A percentile compares a stretch with the other conserved stretches of the same genome.
Evolutionary conservation across 2,797 vertebrate genomes (phyloP).

Genomic region (Platyrinchus mystaceus): DNA sequence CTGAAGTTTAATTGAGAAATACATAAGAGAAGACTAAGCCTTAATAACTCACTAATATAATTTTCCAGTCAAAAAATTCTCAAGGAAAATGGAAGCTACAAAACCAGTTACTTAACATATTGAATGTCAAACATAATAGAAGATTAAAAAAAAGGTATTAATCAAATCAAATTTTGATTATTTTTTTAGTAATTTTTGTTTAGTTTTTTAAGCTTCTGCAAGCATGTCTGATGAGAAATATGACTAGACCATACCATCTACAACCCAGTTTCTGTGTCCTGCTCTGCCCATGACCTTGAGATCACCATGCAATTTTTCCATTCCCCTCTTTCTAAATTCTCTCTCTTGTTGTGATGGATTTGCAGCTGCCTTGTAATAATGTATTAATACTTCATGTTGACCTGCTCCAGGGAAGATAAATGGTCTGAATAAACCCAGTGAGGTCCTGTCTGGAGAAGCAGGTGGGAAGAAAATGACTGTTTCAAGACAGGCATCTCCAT

Average conservation of each 20-base stretch:
- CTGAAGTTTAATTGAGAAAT: background rate
- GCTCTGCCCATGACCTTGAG: background rate
- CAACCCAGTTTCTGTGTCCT: background rate
- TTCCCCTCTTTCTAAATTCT: background rate
- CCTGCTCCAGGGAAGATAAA: background rate
- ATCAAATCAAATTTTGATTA: background rate
- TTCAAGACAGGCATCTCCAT: background rate
- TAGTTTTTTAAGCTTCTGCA: background rate
- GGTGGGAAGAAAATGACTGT: background rate
- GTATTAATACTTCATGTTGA: constrained; percentile 12
- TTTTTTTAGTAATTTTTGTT: background rate
- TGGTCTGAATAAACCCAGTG: constrained; percentile 3
- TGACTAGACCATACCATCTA: background rate
- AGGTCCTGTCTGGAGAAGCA: background rate
- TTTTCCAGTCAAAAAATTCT: background rate
- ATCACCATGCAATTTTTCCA: background rate
- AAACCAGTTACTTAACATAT: background rate
- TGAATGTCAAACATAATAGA: background rate
- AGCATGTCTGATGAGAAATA: background rate
- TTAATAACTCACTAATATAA: background rate
- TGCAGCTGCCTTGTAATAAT: constrained; percentile 13
- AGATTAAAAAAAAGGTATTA: background rate
- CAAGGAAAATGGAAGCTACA: background rate
- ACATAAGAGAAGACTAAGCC: background rate
- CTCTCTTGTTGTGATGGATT: constrained; percentile 20